Base-by-base conservation (phyloP, 1,140 invertebrate species). In the Spodoptera litura region DNA sequence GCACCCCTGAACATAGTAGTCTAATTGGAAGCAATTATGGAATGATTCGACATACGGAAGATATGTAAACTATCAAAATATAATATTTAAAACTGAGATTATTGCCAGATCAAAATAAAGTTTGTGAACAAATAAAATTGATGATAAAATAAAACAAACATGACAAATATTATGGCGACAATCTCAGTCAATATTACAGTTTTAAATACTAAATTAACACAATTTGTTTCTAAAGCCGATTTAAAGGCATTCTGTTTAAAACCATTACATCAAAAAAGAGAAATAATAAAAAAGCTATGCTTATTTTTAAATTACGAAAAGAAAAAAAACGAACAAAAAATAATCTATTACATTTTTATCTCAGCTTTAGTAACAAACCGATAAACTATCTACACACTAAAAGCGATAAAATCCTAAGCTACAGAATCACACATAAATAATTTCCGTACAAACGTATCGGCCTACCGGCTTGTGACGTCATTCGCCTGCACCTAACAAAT, bases 341-440 rank as follows among this genome's bases (percentile, higher is more conserved):
- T 71, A 64, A 61, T 20, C 64, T 82, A 80, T 66, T 81, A 86
- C 9, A 44, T 78, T 66, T 76, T 81, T 83, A 77, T 71, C 61
- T 79, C 81, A 80, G 81, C 72, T 70, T 78, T 81, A 86, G 70
- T 79, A 82, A 85, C 82, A 83, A 82, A 83, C 81, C 71, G 74
- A 82, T 44, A 44, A 80, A 79, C 78, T 85, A 87, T 78, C 84
- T 85, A 87, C 79, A 85, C 81, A 91, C 74, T 89, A 88, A 85
- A 87, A 76, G 71, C 82, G 66, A 70, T 70, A 73, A 62, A 56
- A 64, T 56, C 61, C 80, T 88, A 91, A 77, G 83, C 90, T 92
- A 92, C 86, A 83, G 89, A 91, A 92, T 94, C 91, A 94, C 91
- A 94, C 91, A 93, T 94, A 94, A 94, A 93, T 94, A 92, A 93